These are phyloP conservation scores for Calidris pygmaea DNA, from an alignment of 2,113 vertebrate genomes.

Conservation along the genomic window DNA sequence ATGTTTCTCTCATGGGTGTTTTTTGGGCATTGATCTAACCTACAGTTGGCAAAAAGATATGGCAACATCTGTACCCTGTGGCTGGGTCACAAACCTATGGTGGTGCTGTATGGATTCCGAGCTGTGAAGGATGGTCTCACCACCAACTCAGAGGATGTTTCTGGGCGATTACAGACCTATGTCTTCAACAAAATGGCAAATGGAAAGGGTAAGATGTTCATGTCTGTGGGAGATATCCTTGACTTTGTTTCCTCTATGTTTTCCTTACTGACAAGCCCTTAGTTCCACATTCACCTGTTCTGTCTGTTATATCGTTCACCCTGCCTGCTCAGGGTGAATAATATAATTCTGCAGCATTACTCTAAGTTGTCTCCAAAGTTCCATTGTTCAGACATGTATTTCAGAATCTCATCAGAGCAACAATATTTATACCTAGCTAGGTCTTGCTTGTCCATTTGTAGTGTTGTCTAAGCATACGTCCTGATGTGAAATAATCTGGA, in stretches of 20 bases:
- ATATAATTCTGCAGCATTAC: not conserved
- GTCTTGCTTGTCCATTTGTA: not conserved
- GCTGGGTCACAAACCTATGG: not conserved
- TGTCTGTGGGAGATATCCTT: not conserved
- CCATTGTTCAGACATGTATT: not conserved
- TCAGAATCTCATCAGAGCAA: not conserved
- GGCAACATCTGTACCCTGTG: conserved; percentile 56
- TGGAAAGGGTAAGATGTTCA: conserved; percentile 35
- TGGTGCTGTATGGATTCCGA: conserved; percentile 55
- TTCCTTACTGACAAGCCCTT: not conserved
- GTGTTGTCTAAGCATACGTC: not conserved
- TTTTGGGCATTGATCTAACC: not conserved
- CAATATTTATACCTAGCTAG: not conserved
- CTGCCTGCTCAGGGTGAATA: not conserved
- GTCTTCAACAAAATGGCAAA: not conserved
- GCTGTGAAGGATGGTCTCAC: conserved; percentile 47
- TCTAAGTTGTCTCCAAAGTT: not conserved
- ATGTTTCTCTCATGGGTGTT: not conserved
- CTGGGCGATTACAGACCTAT: not conserved
- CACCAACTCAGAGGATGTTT: conserved; percentile 39
- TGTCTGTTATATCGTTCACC: not conserved
- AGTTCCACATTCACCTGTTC: not conserved
- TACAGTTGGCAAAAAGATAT: conserved; percentile 48
- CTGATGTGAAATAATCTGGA: not conserved
- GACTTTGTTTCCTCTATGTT: not conserved